Base-by-base conservation (phyloP, 2,797 vertebrate genomes). In the Gorsachius magnificus region DNA sequence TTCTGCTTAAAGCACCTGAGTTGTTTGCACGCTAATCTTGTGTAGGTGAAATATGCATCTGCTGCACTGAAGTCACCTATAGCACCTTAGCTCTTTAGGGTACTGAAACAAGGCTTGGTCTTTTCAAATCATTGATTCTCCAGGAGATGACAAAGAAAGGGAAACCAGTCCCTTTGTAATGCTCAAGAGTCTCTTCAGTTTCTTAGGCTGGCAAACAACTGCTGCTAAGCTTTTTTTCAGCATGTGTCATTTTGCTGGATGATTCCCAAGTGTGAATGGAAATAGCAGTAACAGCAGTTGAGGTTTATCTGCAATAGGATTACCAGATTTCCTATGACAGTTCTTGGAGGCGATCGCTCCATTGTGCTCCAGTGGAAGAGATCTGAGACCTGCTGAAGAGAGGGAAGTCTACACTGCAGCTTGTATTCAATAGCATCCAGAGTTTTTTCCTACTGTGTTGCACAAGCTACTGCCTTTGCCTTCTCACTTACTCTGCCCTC, bases 251-350 rank as follows among this genome's bases (percentile, higher is more conserved):
- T 89, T 95, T 93, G 48, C 75, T 95, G 93, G 80, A 78, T 1
- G 3, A 2, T 71, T 45, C 46, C 61, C 71, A 94, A 31, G 21
- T 50, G 45, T 66, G 57, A 92, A 17, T 92, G 56, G 72, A 78
- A 96, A 93, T 65, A 89, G 41, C 46, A 87, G 16, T 28, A 89
- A n/a, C 60, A 90, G 38, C 48, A 94, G n/a, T 79, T 82, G 70
- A 60, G 72, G 38, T 90, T 96, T 88, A 66, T 87, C 58, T 83
- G 24, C 36, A 50, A 33, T 16, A 48, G 54, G 81, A 69, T 95
- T 82, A 72, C 54, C 76, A 81, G 75, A 65, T 83, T 92, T 94
- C 76, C 58, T 69, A 20, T 0, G 1, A 65, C 28, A 46, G 24
- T 31, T 89, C 69, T 68, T 87, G 50, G 71, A 88, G 24, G 25